Evolutionary conservation across 92 coral and sea anemone species (phyloP).

Genomic region (Diadumene lineata): DNA sequence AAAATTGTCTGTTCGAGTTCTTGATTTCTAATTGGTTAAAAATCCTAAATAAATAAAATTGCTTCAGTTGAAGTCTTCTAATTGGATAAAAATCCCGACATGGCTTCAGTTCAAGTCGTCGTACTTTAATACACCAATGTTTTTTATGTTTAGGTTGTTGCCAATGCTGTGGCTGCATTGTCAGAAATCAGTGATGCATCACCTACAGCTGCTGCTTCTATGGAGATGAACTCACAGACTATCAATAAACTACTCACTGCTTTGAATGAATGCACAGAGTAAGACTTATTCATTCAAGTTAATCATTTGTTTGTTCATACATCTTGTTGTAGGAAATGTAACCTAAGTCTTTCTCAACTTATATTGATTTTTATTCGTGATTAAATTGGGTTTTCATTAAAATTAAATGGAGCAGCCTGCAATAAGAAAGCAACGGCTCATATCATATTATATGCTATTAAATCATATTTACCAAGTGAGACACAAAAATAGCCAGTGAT

Average conservation of each 20-base stretch:
- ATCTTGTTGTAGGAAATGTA: neutral
- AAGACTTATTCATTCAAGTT: slow-evolving; percentile 12
- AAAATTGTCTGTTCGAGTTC: too few relatives aligned
- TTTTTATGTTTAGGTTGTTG: slow-evolving; percentile 74
- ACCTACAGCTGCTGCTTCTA: slow-evolving; percentile 93
- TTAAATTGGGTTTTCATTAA: too few relatives aligned
- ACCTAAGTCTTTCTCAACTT: too few relatives aligned
- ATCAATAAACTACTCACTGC: slow-evolving; percentile 96
- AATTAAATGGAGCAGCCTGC: too few relatives aligned
- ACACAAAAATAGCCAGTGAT: too few relatives aligned
- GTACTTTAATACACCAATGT: neutral
- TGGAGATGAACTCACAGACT: slow-evolving; percentile 97
- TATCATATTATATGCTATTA: too few relatives aligned
- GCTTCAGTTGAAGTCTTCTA: neutral
- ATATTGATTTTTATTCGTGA: too few relatives aligned
- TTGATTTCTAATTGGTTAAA: too few relatives aligned
- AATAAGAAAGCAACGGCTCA: too few relatives aligned
- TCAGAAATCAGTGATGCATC: slow-evolving; percentile 95
- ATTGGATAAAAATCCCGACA: too few relatives aligned
- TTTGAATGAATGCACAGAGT: slow-evolving; percentile 98
- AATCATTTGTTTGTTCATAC: neutral
- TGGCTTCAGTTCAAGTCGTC: neutral
- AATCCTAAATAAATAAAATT: too few relatives aligned
- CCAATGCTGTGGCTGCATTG: slow-evolving; percentile 98
- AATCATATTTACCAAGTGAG: too few relatives aligned